Evolutionary conservation across 2,797 vertebrate species (phyloP).

Genomic region (Enteromius radiatus): DNA sequence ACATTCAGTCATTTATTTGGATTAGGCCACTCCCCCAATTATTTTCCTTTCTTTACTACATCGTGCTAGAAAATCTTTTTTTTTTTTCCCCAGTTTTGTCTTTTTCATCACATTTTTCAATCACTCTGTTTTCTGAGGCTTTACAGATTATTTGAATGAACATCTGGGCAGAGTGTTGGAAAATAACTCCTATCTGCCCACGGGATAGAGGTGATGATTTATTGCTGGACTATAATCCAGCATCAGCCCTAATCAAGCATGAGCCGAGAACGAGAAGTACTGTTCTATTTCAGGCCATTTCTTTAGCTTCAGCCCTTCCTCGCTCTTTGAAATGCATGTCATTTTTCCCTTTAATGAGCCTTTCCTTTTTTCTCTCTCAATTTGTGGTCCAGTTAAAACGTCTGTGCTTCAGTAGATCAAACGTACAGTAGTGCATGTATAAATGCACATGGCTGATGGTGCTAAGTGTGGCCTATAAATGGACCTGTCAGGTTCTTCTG

Average conservation of each 20-base stretch:
- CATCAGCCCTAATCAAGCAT: constrained; percentile 2
- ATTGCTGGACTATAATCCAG: constrained; percentile 1
- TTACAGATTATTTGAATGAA: not conserved
- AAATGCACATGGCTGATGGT: constrained; percentile 11
- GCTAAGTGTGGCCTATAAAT: not conserved
- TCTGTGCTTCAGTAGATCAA: constrained; percentile 45
- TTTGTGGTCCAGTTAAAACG: constrained; percentile 42
- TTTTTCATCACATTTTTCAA: not conserved
- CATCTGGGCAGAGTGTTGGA: constrained; percentile 11
- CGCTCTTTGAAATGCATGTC: constrained; percentile 25
- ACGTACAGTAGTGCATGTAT: constrained; percentile 6
- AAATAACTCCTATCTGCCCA: constrained; percentile 6
- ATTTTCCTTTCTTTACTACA: not conserved
- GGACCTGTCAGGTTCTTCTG: constrained; percentile 3
- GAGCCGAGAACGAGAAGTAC: not conserved
- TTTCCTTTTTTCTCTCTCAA: constrained; percentile 19
- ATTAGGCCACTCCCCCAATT: not conserved
- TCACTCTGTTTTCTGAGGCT: constrained; percentile 7
- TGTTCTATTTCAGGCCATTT: constrained; percentile 22
- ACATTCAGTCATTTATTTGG: not conserved
- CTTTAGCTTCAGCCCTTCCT: not conserved
- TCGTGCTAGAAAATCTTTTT: not conserved
- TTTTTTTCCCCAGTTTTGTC: not conserved
- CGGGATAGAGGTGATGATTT: constrained; percentile 21
- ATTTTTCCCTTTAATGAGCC: constrained; percentile 28